Evolutionary conservation across 2,888 invertebrate species (phyloP), one percentile per base, ranked within the genome.

Genomic region (Sinelater perroti): DNA sequence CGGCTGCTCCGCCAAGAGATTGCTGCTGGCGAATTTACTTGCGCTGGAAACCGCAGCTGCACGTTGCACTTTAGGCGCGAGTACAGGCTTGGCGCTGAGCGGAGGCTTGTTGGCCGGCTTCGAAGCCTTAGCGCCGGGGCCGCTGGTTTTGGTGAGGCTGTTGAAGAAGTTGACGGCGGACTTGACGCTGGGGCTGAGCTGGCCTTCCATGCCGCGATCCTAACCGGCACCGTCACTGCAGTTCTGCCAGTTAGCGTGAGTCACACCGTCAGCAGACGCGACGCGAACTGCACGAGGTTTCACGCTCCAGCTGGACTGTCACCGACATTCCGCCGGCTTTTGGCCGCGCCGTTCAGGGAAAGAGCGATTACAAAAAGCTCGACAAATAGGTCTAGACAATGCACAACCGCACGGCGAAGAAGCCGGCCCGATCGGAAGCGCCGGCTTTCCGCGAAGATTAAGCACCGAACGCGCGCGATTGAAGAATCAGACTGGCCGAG

Each of bases 111-210:
- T 17, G 17, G 6, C 18, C 3, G 17, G 11, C 7, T 36, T 40
- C 47, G 45, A n/a, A 16, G 28, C 38, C 47, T 47, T 21, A 24
- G 7, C 4, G 13, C 10, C 35, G 5, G 2, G 14, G 21, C 24
- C 24, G 18, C 38, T 49, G n/a, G 5, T 50, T 36, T 45, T 56
- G 3, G 52, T 64, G 2, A 65, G 57, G 28, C 40, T 65, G 24
- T 65, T 65, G 35, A 65, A 65, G 42, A 65, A 65, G 20, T 56
- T 56, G 10, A 65, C 63, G 1, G 63, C 65, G 4, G 54, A 55
- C 45, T 63, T 65, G 8, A 65, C 61, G 13, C 60, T 63, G 10
- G 65, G 61, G 28, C 63, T 65, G 14, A 46, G 18, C 31, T 60
- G 58, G 42, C 54, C 62, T 45, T 62, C 62, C 61, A 62, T 62